Conservation (phyloP, 2,888 invertebrate genomes). For the Plebejus anna region DNA sequence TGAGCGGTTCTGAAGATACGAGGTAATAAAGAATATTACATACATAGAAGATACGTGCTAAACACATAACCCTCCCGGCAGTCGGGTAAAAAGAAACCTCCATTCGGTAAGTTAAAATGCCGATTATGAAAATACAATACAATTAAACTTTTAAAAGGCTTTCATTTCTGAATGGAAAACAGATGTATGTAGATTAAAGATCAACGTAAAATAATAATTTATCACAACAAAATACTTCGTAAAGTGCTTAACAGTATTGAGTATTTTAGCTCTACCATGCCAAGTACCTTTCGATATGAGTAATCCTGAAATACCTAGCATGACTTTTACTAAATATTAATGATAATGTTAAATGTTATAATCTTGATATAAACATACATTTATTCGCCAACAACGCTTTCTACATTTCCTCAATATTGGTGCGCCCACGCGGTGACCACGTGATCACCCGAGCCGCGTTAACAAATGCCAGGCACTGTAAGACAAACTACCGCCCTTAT, state of each 20-base stretch:
- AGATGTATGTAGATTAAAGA: background rate
- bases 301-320: too few species aligned
- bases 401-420: conserved; percentile 34
- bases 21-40: too few species aligned
- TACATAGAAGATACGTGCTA: too few species aligned
- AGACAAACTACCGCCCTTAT: conserved; percentile 75
- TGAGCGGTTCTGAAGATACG: too few species aligned
- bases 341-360: background rate
- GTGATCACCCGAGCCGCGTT: conserved; percentile 47
- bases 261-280: too few species aligned
- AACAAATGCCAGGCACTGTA: conserved; percentile 63
- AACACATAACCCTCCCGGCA: too few species aligned
- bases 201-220: too few species aligned
- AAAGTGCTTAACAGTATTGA: too few species aligned
- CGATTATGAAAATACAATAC: background rate
- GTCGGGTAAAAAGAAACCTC: background rate
- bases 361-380: background rate
- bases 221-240: too few species aligned
- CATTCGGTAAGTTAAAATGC: background rate
- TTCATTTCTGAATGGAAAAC: background rate
- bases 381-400: conserved; percentile 12
- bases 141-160: background rate
- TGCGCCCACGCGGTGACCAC: conserved; percentile 70
- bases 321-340: too few species aligned
- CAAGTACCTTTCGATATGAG: too few species aligned